phyloP scores from a whole-genome alignment of 2,113 vertebrate species.

The Aspiorhynchus laticeps region DNA sequence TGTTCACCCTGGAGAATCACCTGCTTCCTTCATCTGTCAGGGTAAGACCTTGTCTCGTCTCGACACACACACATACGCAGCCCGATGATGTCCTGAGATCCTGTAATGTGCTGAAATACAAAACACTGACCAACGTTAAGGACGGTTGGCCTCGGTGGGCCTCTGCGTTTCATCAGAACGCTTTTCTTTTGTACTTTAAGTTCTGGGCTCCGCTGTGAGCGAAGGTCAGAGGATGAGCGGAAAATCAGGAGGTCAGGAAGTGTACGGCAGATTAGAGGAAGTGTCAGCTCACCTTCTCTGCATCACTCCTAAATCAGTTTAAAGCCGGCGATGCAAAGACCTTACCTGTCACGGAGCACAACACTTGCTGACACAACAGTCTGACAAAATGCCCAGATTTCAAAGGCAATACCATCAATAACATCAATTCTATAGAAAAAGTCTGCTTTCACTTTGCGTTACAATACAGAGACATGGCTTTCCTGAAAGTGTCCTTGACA shows the following conservation, averaged over 20 bases:
- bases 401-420: slow-evolving; percentile 30
- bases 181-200: slow-evolving; percentile 6
- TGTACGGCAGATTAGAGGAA: slow-evolving; percentile 28
- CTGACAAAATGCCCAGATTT: slow-evolving; percentile 39
- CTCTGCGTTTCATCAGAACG: slow-evolving; percentile 2
- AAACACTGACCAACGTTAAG: neutral
- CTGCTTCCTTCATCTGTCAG: slow-evolving; percentile 96
- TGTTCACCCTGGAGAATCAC: slow-evolving; percentile 95
- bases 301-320: slow-evolving; percentile 38
- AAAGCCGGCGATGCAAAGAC: slow-evolving; percentile 25
- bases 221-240: slow-evolving; percentile 31
- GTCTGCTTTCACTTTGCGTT: neutral
- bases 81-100: neutral
- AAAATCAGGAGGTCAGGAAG: slow-evolving; percentile 50
- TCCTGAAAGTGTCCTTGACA: slow-evolving; percentile 3
- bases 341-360: slow-evolving; percentile 17
- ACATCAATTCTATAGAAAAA: slow-evolving; percentile 10
- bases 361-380: slow-evolving; percentile 35
- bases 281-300: slow-evolving; percentile 34
- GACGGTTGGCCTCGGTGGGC: neutral
- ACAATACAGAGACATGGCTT: neutral
- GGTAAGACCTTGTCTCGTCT: slow-evolving; percentile 76
- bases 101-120: slow-evolving; percentile 1
- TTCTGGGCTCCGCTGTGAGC: neutral
- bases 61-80: neutral